Evolutionary conservation across 2,797 vertebrate species (phyloP), one percentile per base, ranked within the genome.

Genomic region (Helostoma temminkii): DNA sequence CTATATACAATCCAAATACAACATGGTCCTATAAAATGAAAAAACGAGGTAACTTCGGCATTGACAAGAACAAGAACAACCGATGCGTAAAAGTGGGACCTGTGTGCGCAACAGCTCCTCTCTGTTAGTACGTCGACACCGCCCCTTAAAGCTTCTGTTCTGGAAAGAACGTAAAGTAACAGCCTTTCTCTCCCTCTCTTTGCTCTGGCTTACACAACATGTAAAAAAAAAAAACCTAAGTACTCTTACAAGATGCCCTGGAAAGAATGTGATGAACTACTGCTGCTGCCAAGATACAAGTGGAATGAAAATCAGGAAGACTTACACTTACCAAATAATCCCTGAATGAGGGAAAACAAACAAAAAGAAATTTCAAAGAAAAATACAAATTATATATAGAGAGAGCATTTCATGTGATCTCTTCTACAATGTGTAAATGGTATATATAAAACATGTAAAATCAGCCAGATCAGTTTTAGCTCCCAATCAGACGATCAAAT

Each of bases 71-170:
- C 70, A 16, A 30, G 68, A 66, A 46, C 49, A 72, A 83, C 18
- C 74, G 84, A 76, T 82, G 87, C 82, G 79, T 86, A 83, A 83
- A 87, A 76, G 66, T 78, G 71, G 65, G 83, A 56, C 36, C 30
- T 37, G 61, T 41, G 75, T 18, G 81, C 55, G 55, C 77, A 66
- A 18, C 66, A 71, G 56, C 59, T 79, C 80, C 75, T 46, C 58
- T 58, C 80, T 71, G 47, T 52, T 60, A 45, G 53, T 45, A 22
- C 18, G 65, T 6, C 6, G 85, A 86, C 86, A 77, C 89, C 91
- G 87, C 92, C 91, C 91, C 84, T 88, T 28, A 30, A 15, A 68
- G 48, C 62, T 72, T 57, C 72, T 67, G 63, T 47, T 75, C 77
- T 81, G 48, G 68, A n/a, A 67, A 41, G 76, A 50, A 66, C 42